Evolutionary conservation across 2,113 vertebrate genomes (phyloP), one percentile per base, ranked within the genome.

Genomic region (Brevimyrus niger): DNA sequence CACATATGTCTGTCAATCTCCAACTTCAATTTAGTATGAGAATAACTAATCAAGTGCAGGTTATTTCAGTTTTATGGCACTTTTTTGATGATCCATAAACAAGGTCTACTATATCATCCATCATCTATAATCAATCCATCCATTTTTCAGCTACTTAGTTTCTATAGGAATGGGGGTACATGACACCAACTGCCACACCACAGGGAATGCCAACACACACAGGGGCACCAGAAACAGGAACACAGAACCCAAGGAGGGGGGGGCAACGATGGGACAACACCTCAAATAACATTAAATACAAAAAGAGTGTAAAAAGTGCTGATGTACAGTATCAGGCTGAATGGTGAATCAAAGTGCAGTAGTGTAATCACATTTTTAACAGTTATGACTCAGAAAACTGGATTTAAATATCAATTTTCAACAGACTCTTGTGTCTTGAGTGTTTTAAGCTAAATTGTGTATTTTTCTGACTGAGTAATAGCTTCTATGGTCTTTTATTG

Each of bases 401-500:
- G 35, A 82, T 82, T 73, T 73, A n/a, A 58, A 5, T 58, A 23
- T 73, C 69, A 73, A 1, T 73, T 82, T 61, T n/a, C 55, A 61
- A n/a, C 0, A 61, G 13, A 15, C 27, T 73, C 27, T 15, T 73
- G 11, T 73, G n/a, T 31, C 3, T 31, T 69, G 65, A 11, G 35
- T 4, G 65, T n/a, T 69, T 69, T 73, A 31, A 73, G 10, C 31
- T 31, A 73, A 82, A 42, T 44, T 38, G 5, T 35, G 38, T 35
- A 15, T 8, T 1, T 15, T 69, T 69, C 65, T 31, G 3, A 73
- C 4, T 27, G 27, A 46, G 3, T 46, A 8, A 58, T 35, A 85
- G 47, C 42, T 38, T 88, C 10, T 2, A 61, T 21, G 80, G 23
- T 90, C n/a, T 82, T 69, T 80, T 90, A 11, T 88, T 90, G 87